Base-by-base conservation (phyloP, 2,113 vertebrate species). In the Cynoglossus semilaevis region DNA sequence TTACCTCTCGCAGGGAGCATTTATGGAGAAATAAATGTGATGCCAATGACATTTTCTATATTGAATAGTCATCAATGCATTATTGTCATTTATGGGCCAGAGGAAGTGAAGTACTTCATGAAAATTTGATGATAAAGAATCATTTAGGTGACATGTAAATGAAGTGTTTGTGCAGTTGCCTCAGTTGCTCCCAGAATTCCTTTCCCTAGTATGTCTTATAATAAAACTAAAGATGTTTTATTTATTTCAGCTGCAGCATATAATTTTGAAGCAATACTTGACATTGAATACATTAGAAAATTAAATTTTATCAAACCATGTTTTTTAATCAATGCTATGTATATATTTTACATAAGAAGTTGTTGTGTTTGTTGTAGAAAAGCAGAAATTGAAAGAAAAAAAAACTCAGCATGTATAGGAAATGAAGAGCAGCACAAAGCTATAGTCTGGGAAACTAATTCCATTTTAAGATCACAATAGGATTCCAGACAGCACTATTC, bases 131-230 rank as follows among this genome's bases (percentile, higher is more conserved):
- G 14, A 49, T 58, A 68, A 47, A 67, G 58, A 78, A 74, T 63
- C 14, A 78, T 82, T 83, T 78, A 58, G 70, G 57, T 80, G 74
- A 71, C 57, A 77, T 76, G n/a, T 53, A 57, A 29, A 67, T 57
- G 57, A 70, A 11, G 43, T 54, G 45, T 72, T 69, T 70, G 47
- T 47, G 12, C 43, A 18, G n/a, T 48, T 48, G 11, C 61, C 58
- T 70, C 45, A 18, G 54, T 49, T 66, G 72, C 64, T 74, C 14
- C 55, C 51, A 80, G 65, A 74, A 70, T 60, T 63, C 41, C 36
- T 70, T 37, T 58, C 44, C 42, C 42, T 44, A 22, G 47, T 18
- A 29, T 51, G 5, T 67, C 17, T 40, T 80, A 59, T 68, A 72
- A 65, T 64, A 64, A 51, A 44, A 14, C 58, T 70, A 63, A 82